Evolutionary conservation across 2,797 vertebrate genomes (phyloP).

Genomic region (Trichosurus vulpecula): DNA sequence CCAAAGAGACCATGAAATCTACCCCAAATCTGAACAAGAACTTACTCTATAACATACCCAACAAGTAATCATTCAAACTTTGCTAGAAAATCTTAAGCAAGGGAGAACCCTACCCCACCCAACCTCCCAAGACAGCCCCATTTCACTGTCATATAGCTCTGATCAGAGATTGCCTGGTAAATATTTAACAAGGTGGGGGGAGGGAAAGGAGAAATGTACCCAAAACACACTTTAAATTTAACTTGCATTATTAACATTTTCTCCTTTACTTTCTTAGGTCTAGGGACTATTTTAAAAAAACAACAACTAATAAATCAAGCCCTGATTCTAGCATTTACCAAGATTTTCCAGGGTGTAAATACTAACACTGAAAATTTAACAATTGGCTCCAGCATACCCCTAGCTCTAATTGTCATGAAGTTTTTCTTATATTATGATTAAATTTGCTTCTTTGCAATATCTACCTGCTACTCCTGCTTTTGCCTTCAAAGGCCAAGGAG

Average conservation of each 20-base stretch:
- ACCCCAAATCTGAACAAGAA: background rate
- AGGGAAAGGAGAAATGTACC: background rate
- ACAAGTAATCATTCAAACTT: background rate
- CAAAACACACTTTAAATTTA: background rate
- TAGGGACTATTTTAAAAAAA: background rate
- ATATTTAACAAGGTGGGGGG: background rate
- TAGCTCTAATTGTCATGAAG: background rate
- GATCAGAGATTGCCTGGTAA: background rate
- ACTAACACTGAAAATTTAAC: background rate
- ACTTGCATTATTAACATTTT: background rate
- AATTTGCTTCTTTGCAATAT: background rate
- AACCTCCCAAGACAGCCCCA: background rate
- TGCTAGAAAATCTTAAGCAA: background rate
- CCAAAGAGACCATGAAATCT: background rate
- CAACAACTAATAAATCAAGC: background rate
- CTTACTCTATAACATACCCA: background rate
- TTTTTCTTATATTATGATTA: background rate
- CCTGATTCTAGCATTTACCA: background rate
- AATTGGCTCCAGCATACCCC: background rate
- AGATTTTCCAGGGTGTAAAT: background rate
- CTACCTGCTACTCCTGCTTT: background rate
- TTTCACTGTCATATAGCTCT: background rate
- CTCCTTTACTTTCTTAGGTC: background rate
- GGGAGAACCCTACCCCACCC: background rate
- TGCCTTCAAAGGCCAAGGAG: background rate